Percentiles rank a stretch among this genome's conserved stretches.
Evolutionary conservation across 2,113 vertebrate genomes (phyloP).

Genomic region (Pao palembangensis): DNA sequence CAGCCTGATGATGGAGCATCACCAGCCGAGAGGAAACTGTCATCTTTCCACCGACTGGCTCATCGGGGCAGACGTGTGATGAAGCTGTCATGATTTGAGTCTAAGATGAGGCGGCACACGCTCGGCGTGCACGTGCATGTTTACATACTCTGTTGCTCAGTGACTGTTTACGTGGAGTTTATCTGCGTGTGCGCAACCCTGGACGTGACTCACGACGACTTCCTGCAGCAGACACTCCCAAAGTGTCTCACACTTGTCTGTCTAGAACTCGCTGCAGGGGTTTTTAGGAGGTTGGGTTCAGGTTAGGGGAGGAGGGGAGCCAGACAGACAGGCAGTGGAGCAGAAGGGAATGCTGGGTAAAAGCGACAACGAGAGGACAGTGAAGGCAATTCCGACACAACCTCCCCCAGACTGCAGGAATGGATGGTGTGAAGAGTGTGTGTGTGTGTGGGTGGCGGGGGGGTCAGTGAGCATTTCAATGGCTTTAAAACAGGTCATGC

Average conservation of each 20-base stretch:
- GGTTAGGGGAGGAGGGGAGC: constrained; percentile 1
- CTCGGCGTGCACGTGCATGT: not conserved
- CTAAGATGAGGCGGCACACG: constrained; percentile 5
- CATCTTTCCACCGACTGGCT: no score
- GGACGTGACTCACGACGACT: constrained; percentile 10
- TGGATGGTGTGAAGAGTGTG: constrained; percentile 17
- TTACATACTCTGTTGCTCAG: not conserved
- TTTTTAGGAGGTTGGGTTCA: not conserved
- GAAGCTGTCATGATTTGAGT: not conserved
- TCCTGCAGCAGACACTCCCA: constrained; percentile 12
- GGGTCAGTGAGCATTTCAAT: constrained; percentile 30
- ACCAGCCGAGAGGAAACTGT: no score
- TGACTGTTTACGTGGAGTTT: not conserved
- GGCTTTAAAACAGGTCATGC: constrained; percentile 51
- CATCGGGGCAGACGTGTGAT: not conserved
- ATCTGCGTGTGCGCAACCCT: not conserved
- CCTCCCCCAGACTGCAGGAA: constrained; percentile 31
- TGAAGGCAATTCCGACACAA: constrained; percentile 39
- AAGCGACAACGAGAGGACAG: constrained; percentile 43
- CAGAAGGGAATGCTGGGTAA: constrained; percentile 38
- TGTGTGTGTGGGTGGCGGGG: constrained; percentile 7
- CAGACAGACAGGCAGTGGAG: constrained; percentile 23
- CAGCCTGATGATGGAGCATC: no score
- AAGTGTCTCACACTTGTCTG: constrained; percentile 10
- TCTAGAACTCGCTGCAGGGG: constrained; percentile 2